These are phyloP conservation scores for human DNA, from an alignment of 2,113 vertebrate genomes.

Conservation along the genomic window DNA sequence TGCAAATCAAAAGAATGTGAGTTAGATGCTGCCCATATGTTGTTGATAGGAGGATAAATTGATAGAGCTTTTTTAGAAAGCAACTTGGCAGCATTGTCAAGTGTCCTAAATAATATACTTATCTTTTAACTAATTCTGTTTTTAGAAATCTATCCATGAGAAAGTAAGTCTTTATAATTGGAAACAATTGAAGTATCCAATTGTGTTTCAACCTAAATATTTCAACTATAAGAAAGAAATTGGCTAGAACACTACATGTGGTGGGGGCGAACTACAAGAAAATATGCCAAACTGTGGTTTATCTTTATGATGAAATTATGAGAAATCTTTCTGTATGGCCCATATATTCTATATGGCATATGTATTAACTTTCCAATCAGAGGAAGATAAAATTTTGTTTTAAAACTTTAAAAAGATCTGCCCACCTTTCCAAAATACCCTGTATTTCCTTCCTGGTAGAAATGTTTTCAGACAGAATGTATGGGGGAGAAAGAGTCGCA, in stretches of 20 bases:
- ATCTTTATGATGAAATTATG: background rate
- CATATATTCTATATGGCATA: background rate
- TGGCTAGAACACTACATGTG: background rate
- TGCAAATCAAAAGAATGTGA: background rate
- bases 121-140: background rate
- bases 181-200: background rate
- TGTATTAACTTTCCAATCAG: background rate
- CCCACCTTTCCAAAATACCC: background rate
- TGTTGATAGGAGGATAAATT: background rate
- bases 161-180: background rate
- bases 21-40: background rate
- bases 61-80: background rate
- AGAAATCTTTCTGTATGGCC: background rate
- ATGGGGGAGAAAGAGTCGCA: background rate
- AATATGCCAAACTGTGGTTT: background rate
- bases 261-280: background rate
- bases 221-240: background rate
- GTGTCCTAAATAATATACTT: background rate
- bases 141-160: background rate
- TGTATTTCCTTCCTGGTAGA: background rate
- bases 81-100: background rate
- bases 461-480: background rate
- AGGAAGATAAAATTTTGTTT: background rate
- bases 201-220: background rate
- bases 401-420: background rate